Evolutionary conservation across 1,140 invertebrate genomes (phyloP), one percentile per base, ranked within the genome.

Genomic region (Sogatella furcifera): DNA sequence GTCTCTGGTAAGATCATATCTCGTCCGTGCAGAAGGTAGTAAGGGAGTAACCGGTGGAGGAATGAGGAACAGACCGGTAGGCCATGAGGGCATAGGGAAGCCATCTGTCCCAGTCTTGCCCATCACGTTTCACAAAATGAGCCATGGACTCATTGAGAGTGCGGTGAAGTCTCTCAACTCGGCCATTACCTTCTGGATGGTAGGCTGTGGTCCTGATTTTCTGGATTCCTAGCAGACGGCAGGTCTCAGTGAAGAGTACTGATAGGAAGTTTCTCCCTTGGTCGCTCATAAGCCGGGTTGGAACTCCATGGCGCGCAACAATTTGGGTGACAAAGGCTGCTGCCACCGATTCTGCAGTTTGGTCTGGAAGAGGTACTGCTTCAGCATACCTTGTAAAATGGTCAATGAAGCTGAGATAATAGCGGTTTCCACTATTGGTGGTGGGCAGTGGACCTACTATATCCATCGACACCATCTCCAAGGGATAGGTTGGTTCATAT

Each of bases 341-440:
- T 11, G 65, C 64, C 21, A 67, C 59, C 0, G 64, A 66, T 55
- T 67, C 59, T 5, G 67, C 65, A 24, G 63, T 66, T 55, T 68
- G 62, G 55, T 72, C 58, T 31, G 60, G 60, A 5, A 72, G 24
- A 21, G 67, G 46, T 21, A 61, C 66, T 10, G 65, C 66, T 57
- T 69, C 64, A 3, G 24, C 52, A 58, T 63, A 73, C 58, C 67
- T 67, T 3, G 70, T 72, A n/a, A 67, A 69, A 34, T 64, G 60
- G 46, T 68, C 65, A 0, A 65, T 60, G 11, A 69, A 57, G 0
- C 70, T 67, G 6, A 73, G 46, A 9, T 71, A 64, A 28, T 68
- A 67, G 22, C 60, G 59, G 52, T 70, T 73, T 5, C 64, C 64
- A 10, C 13, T n/a, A 17, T 44, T 14, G n/a, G 66, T 62, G 31